phyloP scores from a whole-genome alignment of 1,140 invertebrate genomes.

The Littorina saxatilis region DNA sequence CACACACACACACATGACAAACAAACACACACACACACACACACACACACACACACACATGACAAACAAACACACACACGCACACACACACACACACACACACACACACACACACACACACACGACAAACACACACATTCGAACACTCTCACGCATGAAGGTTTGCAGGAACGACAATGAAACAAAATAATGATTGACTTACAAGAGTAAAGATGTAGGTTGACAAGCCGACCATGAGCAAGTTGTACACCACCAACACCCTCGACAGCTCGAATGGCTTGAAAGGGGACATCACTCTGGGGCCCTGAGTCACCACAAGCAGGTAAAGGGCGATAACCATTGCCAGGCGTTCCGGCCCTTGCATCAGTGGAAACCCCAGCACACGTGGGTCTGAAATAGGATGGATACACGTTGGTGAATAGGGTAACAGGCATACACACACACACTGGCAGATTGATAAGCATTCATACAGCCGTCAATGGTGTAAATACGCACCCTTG shows the following conservation, averaged over 20 bases:
- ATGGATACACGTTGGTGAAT: neutral
- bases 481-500: too few species aligned
- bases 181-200: too few species aligned
- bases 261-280: constrained; percentile 86
- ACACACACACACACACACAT: too few species aligned
- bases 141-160: too few species aligned
- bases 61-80: too few species aligned
- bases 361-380: constrained; percentile 91
- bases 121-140: too few species aligned
- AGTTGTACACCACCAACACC: constrained; percentile 89
- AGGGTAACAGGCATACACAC: neutral
- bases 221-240: constrained; percentile 88
- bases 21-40: too few species aligned
- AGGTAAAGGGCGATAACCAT: constrained; percentile 87
- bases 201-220: constrained; percentile 88
- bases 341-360: constrained; percentile 89
- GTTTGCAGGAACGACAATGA: too few species aligned
- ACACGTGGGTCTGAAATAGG: constrained; percentile 79
- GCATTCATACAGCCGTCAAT: too few species aligned
- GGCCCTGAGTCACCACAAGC: constrained; percentile 84
- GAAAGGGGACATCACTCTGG: constrained; percentile 87
- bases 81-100: neutral
- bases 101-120: neutral
- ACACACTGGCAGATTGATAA: too few species aligned
- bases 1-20: too few species aligned